These are phyloP conservation scores for Ageneiosus marmoratus DNA, from an alignment of 2,113 vertebrate genomes.

Conservation along the genomic window DNA sequence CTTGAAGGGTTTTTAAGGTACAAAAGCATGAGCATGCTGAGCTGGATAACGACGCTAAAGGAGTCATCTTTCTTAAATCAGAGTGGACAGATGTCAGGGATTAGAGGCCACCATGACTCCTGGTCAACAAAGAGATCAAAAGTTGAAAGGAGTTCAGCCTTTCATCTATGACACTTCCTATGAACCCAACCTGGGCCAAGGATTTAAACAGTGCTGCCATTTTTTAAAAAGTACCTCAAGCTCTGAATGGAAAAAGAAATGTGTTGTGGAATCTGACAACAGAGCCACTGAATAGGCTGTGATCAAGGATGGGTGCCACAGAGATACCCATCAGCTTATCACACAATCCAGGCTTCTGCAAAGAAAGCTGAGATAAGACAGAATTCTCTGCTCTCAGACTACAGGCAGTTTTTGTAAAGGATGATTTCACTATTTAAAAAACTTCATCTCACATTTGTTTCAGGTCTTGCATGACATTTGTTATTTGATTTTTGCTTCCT, in stretches of 20 bases:
- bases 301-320: slow-evolving; percentile 12
- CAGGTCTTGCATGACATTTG: background rate
- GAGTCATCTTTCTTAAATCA: background rate
- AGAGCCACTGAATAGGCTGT: slow-evolving; percentile 11
- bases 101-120: background rate
- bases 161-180: background rate
- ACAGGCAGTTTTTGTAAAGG: background rate
- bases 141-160: background rate
- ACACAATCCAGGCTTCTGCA: slow-evolving; percentile 21
- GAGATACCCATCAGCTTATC: slow-evolving; percentile 45
- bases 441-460: background rate
- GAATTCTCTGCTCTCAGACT: slow-evolving; percentile 29
- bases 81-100: background rate
- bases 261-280: background rate
- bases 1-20: background rate
- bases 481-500: background rate
- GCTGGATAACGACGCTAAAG: background rate
- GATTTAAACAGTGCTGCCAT: background rate
- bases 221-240: background rate
- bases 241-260: slow-evolving; percentile 20
- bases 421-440: background rate
- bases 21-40: background rate
- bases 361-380: slow-evolving; percentile 33
- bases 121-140: slow-evolving; percentile 10
- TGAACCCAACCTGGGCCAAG: background rate